Conservation (phyloP, 64 coral and sea anemone genomes). For the Trachythela sp. region DNA sequence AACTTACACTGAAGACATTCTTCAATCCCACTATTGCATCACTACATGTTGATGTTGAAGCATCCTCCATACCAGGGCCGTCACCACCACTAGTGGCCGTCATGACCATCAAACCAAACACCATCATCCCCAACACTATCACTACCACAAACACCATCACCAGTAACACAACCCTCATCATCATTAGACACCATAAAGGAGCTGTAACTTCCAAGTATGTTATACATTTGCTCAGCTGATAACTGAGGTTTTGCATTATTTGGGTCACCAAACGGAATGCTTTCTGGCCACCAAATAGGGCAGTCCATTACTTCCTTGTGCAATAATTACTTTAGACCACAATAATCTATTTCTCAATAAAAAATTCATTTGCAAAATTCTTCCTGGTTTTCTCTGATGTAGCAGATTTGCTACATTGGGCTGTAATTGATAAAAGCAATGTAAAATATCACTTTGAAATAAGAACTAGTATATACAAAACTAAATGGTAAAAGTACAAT, state of each 20-base stretch:
- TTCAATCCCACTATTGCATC: not conserved
- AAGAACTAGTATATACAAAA: no score
- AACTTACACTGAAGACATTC: not conserved
- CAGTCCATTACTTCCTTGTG: not conserved
- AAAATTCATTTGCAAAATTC: not conserved
- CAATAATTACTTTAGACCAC: not conserved
- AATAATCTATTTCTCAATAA: not conserved
- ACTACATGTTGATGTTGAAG: not conserved
- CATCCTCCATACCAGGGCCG: not conserved
- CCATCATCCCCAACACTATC: not conserved
- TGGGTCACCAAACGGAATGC: not conserved
- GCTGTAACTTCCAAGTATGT: not conserved
- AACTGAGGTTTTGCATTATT: not conserved
- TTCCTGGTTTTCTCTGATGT: not conserved
- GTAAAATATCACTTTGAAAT: no score
- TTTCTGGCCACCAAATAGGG: slow-evolving; percentile 6
- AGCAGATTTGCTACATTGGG: no score
- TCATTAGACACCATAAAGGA: not conserved
- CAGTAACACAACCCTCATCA: not conserved
- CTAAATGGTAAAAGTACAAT: no score
- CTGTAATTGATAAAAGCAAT: no score
- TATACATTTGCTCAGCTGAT: not conserved
- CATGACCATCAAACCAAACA: not conserved
- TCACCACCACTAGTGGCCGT: not conserved
- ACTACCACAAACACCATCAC: not conserved